phyloP scores from a whole-genome alignment of 2,888 invertebrate species.

The Pogonocherus hispidulus region DNA sequence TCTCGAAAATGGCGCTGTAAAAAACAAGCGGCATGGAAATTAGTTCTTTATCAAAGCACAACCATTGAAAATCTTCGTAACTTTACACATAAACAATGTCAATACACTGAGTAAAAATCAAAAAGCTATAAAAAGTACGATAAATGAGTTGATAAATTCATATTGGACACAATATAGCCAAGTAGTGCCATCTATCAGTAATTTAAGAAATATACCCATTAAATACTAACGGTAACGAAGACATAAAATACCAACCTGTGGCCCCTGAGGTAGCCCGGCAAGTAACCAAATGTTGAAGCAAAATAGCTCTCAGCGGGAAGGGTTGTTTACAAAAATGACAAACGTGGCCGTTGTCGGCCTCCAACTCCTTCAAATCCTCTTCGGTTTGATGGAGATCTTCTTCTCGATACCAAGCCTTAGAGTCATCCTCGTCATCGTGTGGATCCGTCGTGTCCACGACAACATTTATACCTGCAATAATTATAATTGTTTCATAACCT shows the following conservation, averaged over 20 bases:
- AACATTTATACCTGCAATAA: slow-evolving; percentile 75
- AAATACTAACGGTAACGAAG: too few species aligned
- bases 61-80: too few species aligned
- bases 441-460: slow-evolving; percentile 75
- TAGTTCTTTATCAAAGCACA: too few species aligned
- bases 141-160: too few species aligned
- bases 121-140: too few species aligned
- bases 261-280: slow-evolving; percentile 61
- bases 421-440: slow-evolving; percentile 61
- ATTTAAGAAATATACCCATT: too few species aligned
- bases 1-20: too few species aligned
- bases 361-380: slow-evolving; percentile 68
- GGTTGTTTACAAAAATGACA: slow-evolving; percentile 67
- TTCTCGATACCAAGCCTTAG: slow-evolving; percentile 67
- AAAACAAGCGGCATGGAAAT: too few species aligned
- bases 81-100: too few species aligned
- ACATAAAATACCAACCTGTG: slow-evolving; percentile 52
- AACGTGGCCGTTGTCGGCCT: slow-evolving; percentile 65
- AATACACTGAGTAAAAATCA: too few species aligned
- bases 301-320: slow-evolving; percentile 64
- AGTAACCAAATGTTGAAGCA: slow-evolving; percentile 66
- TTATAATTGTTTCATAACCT: neutral
- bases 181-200: too few species aligned
- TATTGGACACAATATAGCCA: too few species aligned
- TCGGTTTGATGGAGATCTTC: slow-evolving; percentile 69